A percentile compares a stretch with the other conserved stretches of the same genome.
These are phyloP conservation scores for Dolichallabes microphthalmus DNA, from an alignment of 2,113 vertebrate genomes.

Conservation along the genomic window DNA sequence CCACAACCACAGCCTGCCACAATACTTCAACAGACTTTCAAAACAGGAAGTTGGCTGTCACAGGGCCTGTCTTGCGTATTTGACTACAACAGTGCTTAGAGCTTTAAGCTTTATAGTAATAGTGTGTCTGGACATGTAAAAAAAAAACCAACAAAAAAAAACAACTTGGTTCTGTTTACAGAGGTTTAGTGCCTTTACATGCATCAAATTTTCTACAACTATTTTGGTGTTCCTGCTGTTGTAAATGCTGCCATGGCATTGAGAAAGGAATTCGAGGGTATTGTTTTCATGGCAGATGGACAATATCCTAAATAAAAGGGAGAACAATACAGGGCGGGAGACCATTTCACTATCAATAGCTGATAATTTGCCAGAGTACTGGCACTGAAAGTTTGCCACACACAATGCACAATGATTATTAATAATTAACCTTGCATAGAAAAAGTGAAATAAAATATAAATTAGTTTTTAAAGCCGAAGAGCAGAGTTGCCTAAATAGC, in stretches of 20 bases:
- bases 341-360: constrained; percentile 3
- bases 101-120: background rate
- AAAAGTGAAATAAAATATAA: background rate
- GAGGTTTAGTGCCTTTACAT: background rate
- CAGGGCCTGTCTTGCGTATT: background rate
- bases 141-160: background rate
- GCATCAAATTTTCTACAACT: background rate
- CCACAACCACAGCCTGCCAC: background rate
- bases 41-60: constrained; percentile 44
- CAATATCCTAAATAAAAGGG: constrained; percentile 17
- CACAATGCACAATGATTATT: constrained; percentile 1
- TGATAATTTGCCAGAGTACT: constrained; percentile 10
- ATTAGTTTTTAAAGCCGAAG: background rate
- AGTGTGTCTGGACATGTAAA: background rate
- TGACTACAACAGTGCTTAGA: background rate
- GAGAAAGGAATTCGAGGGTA: background rate
- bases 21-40: constrained; percentile 17
- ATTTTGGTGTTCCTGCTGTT: background rate
- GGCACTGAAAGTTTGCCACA: background rate
- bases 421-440: constrained; percentile 9
- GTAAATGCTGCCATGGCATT: background rate
- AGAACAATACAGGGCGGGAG: constrained; percentile 43
- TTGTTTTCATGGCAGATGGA: constrained; percentile 21
- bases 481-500: background rate
- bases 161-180: background rate